These are phyloP conservation scores for Ischnus inquisitorius DNA, from an alignment of 2,888 invertebrate genomes.

Conservation along the genomic window DNA sequence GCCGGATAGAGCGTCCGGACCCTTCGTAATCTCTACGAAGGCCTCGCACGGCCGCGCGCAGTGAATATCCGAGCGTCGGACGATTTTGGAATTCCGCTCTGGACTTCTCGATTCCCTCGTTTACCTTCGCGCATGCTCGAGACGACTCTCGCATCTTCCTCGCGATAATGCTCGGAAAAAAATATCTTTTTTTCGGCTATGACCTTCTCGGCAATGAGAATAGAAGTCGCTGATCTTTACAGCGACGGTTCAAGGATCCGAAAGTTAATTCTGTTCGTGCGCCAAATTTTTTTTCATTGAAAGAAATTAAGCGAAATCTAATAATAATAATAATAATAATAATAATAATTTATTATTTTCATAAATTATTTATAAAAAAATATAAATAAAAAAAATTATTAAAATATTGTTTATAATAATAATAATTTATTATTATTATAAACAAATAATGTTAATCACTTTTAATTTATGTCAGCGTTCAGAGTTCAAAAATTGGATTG, in stretches of 20 bases:
- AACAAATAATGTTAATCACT: no score
- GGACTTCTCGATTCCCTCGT: constrained; percentile 19
- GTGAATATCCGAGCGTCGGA: background rate
- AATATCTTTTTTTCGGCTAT: background rate
- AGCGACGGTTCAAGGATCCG: background rate
- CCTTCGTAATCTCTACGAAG: constrained; percentile 31
- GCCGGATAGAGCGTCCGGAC: constrained; percentile 14
- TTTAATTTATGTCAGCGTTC: no score
- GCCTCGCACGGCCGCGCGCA: background rate
- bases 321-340: no score
- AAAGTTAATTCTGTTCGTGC: no score
- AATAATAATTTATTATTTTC: no score
- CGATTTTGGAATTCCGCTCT: constrained; percentile 36
- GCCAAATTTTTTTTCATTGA: no score
- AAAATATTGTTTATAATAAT: no score
- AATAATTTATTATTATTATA: no score
- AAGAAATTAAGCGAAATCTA: no score
- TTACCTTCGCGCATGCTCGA: constrained; percentile 27
- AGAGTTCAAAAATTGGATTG: no score
- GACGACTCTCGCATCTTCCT: background rate
- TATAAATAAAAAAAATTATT: no score
- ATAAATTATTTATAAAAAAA: no score
- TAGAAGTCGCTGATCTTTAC: background rate
- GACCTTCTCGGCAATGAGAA: background rate
- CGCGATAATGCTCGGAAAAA: background rate